These are phyloP conservation scores for Microcebus ravelobensis DNA, from an alignment of 2,113 vertebrate genomes.

Conservation along the genomic window DNA sequence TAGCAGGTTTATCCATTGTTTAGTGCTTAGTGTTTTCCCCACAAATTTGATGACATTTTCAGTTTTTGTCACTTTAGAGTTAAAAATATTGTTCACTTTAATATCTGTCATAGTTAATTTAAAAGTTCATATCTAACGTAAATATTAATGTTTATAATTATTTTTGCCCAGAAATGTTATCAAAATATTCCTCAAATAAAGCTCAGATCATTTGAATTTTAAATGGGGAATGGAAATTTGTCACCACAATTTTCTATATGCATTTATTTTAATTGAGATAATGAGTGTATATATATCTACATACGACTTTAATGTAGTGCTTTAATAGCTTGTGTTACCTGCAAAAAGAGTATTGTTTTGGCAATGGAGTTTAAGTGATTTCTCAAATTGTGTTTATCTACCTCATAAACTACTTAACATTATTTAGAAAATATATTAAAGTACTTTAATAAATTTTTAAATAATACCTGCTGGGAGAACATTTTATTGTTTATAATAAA, in stretches of 20 bases:
- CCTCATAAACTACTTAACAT: neutral
- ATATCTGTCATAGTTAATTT: neutral
- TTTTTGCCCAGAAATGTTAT: neutral
- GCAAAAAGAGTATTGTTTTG: neutral
- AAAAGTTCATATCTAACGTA: neutral
- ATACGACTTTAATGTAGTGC: neutral
- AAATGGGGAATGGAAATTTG: neutral
- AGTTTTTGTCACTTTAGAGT: neutral
- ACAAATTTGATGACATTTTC: neutral
- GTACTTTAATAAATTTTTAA: neutral
- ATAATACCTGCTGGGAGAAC: neutral
- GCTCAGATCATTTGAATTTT: neutral
- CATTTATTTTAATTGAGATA: neutral
- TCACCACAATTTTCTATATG: neutral
- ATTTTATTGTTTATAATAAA: slow-evolving; percentile 39
- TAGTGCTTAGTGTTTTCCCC: neutral
- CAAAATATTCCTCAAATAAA: neutral
- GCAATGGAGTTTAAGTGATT: neutral
- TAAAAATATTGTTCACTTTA: neutral
- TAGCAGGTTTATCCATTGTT: too few species aligned
- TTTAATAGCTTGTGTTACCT: neutral
- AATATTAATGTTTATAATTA: neutral
- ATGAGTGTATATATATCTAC: neutral
- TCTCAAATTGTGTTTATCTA: neutral
- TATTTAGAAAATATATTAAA: neutral